Evolutionary conservation across 2,888 invertebrate genomes (phyloP).

Genomic region (Pantelozetes paolii): DNA sequence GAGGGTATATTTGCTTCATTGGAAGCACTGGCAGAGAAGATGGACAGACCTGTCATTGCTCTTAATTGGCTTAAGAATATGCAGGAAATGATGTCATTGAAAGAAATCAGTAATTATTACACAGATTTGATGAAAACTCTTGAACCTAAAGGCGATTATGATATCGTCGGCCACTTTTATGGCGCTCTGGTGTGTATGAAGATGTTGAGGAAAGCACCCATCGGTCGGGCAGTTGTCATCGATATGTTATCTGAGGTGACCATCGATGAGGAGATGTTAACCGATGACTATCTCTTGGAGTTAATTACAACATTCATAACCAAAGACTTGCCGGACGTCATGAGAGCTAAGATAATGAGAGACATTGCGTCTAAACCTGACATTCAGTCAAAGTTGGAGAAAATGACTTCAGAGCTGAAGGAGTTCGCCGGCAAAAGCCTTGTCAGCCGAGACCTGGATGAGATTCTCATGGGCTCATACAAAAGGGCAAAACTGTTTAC

Average conservation of each 20-base stretch:
- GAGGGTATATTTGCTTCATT: slow-evolving; percentile 76
- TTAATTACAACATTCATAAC: neutral
- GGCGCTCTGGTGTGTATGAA: neutral
- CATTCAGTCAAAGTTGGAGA: neutral
- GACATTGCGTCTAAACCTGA: neutral
- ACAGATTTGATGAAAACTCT: neutral
- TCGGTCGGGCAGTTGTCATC: neutral
- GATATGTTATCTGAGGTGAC: neutral
- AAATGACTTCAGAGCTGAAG: neutral
- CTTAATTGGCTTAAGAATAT: slow-evolving; percentile 68
- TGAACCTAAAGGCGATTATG: neutral
- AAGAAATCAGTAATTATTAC: neutral
- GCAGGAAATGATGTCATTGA: slow-evolving; percentile 10
- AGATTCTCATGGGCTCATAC: neutral
- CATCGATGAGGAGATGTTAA: neutral
- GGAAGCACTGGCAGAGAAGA: slow-evolving; percentile 65
- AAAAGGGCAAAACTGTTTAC: neutral
- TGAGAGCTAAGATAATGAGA: neutral
- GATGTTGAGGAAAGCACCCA: slow-evolving; percentile 5
- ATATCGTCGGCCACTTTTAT: slow-evolving; percentile 3
- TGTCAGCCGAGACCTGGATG: slow-evolving; percentile 1
- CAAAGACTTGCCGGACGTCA: neutral
- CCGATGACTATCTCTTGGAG: neutral
- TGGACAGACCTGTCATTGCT: slow-evolving; percentile 76
- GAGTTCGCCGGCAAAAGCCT: neutral